Percentiles rank a stretch among this genome's conserved stretches.
phyloP scores from a whole-genome alignment of 2,113 vertebrate genomes.

The Chelonoidis abingdonii region DNA sequence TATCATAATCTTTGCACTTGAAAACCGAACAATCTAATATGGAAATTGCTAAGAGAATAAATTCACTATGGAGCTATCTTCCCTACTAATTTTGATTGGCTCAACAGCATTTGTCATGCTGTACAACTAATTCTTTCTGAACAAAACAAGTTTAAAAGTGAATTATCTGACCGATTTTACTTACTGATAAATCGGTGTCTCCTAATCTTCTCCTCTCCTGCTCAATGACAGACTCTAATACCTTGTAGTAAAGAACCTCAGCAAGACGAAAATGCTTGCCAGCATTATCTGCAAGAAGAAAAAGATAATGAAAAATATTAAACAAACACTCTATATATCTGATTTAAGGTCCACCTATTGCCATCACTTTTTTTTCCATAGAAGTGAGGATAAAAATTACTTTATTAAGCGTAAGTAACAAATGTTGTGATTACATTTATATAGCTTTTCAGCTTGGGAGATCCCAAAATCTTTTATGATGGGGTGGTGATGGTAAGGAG shows the following conservation, averaged over 20 bases:
- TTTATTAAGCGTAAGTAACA: not conserved
- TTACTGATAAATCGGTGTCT: conserved; percentile 91
- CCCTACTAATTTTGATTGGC: not conserved
- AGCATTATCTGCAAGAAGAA: conserved; percentile 82
- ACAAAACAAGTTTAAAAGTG: not conserved
- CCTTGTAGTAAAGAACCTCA: conserved; percentile 93
- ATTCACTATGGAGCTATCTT: not conserved
- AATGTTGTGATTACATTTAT: not conserved
- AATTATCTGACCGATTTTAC: conserved; percentile 51
- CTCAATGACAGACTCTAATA: conserved; percentile 90
- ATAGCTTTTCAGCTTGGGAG: not conserved
- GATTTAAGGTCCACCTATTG: not conserved
- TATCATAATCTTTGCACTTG: not conserved
- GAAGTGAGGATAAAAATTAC: not conserved
- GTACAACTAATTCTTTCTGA: not conserved
- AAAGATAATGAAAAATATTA: not conserved
- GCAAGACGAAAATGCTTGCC: conserved; percentile 89
- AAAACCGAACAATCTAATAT: not conserved
- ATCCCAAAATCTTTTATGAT: not conserved
- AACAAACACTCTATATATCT: accelerated
- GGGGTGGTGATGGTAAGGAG: not conserved
- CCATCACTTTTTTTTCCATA: not conserved
- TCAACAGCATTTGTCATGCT: not conserved
- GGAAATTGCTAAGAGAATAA: not conserved
- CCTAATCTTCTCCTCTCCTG: conserved; percentile 91